phyloP scores from a whole-genome alignment of 2,113 vertebrate species.

The Erpornis zantholeuca region DNA sequence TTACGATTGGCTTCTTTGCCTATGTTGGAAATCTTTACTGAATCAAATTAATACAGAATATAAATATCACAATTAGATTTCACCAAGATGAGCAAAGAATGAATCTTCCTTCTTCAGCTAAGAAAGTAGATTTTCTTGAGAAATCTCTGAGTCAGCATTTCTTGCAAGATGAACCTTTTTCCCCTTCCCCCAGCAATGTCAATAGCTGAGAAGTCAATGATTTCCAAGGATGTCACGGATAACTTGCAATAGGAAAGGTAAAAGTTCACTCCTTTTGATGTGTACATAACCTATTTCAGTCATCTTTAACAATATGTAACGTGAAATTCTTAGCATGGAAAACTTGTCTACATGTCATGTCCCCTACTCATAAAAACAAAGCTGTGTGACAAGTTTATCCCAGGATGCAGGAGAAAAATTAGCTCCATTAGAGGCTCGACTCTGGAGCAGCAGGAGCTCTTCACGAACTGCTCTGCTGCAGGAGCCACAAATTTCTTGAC shows the following conservation, averaged over 20 bases:
- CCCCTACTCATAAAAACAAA: background rate
- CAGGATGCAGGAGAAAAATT: background rate
- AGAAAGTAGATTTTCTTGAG: constrained; percentile 51
- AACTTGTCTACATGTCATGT: constrained; percentile 20
- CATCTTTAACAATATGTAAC: constrained; percentile 73
- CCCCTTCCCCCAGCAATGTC: constrained; percentile 48
- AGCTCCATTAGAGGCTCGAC: background rate
- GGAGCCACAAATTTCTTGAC: background rate
- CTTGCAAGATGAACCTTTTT: constrained; percentile 46
- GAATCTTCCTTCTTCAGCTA: background rate
- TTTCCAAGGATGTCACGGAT: constrained; percentile 71
- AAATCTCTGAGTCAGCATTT: constrained; percentile 58
- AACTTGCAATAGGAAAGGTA: constrained; percentile 67
- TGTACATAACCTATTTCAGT: constrained; percentile 62
- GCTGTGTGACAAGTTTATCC: background rate
- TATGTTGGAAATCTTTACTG: constrained; percentile 43
- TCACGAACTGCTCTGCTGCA: background rate
- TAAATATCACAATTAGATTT: constrained; percentile 66
- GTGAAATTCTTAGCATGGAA: constrained; percentile 40
- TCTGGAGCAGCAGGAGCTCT: background rate
- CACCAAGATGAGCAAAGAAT: constrained; percentile 27
- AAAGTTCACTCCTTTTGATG: constrained; percentile 68
- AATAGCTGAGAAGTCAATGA: constrained; percentile 71
- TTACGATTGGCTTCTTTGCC: constrained; percentile 59
- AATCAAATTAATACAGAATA: constrained; percentile 65